These are phyloP conservation scores for Chrysomallon squamiferum DNA, from an alignment of 1,140 invertebrate genomes.

Conservation along the genomic window DNA sequence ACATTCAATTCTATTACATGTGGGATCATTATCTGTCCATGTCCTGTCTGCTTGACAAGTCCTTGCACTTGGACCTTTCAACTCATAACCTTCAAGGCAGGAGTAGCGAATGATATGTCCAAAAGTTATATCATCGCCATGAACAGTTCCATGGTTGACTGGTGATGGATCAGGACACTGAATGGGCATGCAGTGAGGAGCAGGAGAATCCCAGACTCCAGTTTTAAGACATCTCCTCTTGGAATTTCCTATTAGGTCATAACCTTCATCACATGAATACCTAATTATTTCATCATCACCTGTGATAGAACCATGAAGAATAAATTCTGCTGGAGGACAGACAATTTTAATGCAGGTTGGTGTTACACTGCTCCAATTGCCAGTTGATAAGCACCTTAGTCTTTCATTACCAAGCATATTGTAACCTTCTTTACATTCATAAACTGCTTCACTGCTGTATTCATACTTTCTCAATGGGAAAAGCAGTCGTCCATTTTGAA, in stretches of 20 bases:
- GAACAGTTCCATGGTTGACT: constrained; percentile 72
- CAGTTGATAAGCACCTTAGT: constrained; percentile 48
- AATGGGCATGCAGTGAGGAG: constrained; percentile 58
- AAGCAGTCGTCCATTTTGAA: constrained; percentile 62
- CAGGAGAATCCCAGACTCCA: constrained; percentile 51
- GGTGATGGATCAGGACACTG: constrained; percentile 28
- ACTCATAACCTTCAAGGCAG: constrained; percentile 34
- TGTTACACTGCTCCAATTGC: constrained; percentile 67
- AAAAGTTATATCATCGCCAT: constrained; percentile 85
- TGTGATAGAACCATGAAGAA: constrained; percentile 26
- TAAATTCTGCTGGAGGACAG: constrained; percentile 37
- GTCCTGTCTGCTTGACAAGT: constrained; percentile 63
- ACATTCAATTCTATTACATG: constrained; percentile 38
- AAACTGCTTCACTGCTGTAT: constrained; percentile 14
- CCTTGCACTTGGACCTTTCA: constrained; percentile 14
- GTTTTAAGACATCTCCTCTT: constrained; percentile 28
- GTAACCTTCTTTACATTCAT: constrained; percentile 50
- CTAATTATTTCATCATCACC: constrained; percentile 62
- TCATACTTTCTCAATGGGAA: neutral
- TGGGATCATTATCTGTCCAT: constrained; percentile 40
- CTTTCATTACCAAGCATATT: constrained; percentile 37
- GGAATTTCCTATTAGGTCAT: constrained; percentile 68
- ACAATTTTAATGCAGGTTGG: constrained; percentile 68
- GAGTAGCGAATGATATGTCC: constrained; percentile 82
- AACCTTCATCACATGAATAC: constrained; percentile 62